Base-by-base conservation (phyloP, 2,888 invertebrate species). In the Platycheirus rosarum region DNA sequence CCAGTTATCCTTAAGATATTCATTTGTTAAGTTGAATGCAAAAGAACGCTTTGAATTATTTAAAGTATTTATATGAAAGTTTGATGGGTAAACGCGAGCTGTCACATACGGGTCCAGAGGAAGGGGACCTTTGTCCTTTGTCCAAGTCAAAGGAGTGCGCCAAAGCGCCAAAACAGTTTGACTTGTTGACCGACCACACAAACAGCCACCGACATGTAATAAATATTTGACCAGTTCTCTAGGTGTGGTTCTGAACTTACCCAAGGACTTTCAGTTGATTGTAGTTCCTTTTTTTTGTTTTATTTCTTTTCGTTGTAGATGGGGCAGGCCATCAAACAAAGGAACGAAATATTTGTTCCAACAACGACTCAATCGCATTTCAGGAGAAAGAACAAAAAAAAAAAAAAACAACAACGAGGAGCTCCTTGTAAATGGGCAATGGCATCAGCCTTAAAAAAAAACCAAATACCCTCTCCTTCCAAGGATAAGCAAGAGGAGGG, bases 321-420 rank as follows among this genome's bases (percentile, higher is more conserved):
- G 18, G 29, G 16, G 53, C 49, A 65, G 57, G 46, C 44, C 80
- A 62, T 82, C 71, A 71, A 76, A 82, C 76, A 73, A 82, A 82
- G 77, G 49, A 73, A 57, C 71, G 68, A 82, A 82, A 82, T 82
- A 69, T 48, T 75, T 80, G 75, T 82, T 82, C 62, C 49, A 60
- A 60, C 68, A 60, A 71, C 68, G 62, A 82, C 82, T 82, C 82
- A 80, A 80, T 80, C 75, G 75, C 70, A 76, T 75, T 80, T 80
- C 69, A 69, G 23, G 46, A n/a, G n/a, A n/a, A n/a, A n/a, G n/a
- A n/a, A n/a, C 63, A 49, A 35, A 80, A 71, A 80, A 62, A 69
- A 49, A 35, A 80, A 71, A 80, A 62, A 44, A 53, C 53, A 40
- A 66, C 32, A 55, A 51, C 48, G 32, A 68, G 46, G 57, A 70